phyloP scores from a whole-genome alignment of 2,797 vertebrate genomes.

The Catharus ustulatus region DNA sequence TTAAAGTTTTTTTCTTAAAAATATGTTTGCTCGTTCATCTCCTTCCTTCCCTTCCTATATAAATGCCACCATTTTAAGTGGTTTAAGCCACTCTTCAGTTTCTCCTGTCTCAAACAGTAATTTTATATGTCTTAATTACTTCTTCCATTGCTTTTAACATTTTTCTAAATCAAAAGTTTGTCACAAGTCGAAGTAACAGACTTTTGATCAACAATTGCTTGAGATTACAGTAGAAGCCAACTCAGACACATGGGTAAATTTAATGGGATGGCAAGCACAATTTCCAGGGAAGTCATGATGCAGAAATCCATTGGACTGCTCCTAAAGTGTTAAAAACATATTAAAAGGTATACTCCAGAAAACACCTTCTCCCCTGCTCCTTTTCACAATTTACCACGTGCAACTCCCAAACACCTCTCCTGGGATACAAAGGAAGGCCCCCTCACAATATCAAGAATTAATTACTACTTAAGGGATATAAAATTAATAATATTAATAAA shows the following conservation, averaged over 20 bases:
- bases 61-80: background rate
- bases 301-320: background rate
- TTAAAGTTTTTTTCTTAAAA: background rate
- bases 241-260: background rate
- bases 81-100: background rate
- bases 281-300: background rate
- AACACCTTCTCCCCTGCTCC: accelerated
- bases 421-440: background rate
- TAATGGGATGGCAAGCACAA: background rate
- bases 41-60: background rate
- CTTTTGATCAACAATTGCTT: background rate
- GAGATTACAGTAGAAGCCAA: background rate
- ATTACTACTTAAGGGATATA: background rate
- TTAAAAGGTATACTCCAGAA: background rate
- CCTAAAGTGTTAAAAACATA: background rate
- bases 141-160: background rate
- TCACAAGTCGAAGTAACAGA: background rate
- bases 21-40: background rate
- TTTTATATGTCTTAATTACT: background rate
- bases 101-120: background rate
- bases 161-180: background rate
- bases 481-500: background rate
- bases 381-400: background rate
- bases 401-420: background rate
- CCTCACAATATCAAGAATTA: background rate